Conservation (phyloP, 2,888 invertebrate species). For the Rhimphoctona megacephalus region DNA sequence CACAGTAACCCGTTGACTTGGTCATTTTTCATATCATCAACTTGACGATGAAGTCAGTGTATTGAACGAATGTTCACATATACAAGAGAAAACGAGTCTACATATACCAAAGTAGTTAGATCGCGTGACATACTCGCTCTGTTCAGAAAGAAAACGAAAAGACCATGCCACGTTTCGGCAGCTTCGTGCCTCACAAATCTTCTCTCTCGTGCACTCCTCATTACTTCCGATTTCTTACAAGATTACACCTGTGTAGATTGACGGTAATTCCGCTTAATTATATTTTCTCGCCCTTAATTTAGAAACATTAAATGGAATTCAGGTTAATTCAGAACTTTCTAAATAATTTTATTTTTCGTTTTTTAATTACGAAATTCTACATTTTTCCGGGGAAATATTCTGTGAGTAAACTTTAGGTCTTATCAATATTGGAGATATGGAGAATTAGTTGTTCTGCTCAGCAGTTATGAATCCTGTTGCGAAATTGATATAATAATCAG, state of each 20-base stretch:
- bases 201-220: neutral
- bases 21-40: slow-evolving; percentile 26
- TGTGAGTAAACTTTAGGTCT: neutral
- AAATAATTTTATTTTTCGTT: slow-evolving; percentile 2
- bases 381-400: neutral
- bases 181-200: slow-evolving; percentile 56
- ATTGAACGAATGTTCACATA: slow-evolving; percentile 1
- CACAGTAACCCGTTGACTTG: slow-evolving; percentile 47
- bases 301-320: neutral
- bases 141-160: slow-evolving; percentile 59
- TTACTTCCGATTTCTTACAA: slow-evolving; percentile 20
- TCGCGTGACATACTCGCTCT: slow-evolving; percentile 57
- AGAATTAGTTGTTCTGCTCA: neutral
- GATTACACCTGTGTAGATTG: slow-evolving; percentile 8
- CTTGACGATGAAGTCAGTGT: slow-evolving; percentile 33
- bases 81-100: slow-evolving; percentile 11
- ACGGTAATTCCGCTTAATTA: slow-evolving; percentile 35
- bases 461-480: slow-evolving; percentile 40
- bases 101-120: slow-evolving; percentile 4
- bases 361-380: neutral
- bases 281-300: neutral
- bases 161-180: slow-evolving; percentile 46
- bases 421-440: neutral
- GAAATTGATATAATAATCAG: slow-evolving; percentile 34
- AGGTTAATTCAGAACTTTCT: slow-evolving; percentile 8